Evolutionary conservation across 2,888 invertebrate species (phyloP).

Genomic region (Parnassius apollo): DNA sequence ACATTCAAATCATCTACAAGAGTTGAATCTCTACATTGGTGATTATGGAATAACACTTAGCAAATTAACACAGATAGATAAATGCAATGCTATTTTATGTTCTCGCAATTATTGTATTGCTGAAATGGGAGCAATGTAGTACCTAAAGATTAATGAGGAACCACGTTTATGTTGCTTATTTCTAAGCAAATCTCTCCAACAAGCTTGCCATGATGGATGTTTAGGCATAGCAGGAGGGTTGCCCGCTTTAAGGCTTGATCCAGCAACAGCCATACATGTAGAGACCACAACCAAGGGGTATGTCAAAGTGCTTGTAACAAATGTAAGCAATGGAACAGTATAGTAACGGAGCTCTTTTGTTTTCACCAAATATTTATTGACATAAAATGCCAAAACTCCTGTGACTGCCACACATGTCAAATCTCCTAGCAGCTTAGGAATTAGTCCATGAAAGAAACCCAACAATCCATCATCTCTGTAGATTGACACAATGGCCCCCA

Average conservation of each 20-base stretch:
- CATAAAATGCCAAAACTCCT: constrained; percentile 86
- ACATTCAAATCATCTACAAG: constrained; percentile 52
- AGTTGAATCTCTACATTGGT: constrained; percentile 68
- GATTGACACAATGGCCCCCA: constrained; percentile 89
- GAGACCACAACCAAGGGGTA: constrained; percentile 96
- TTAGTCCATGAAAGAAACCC: constrained; percentile 93
- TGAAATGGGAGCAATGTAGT: constrained; percentile 78
- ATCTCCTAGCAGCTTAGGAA: constrained; percentile 93
- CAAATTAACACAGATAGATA: constrained; percentile 69
- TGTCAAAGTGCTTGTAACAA: constrained; percentile 91
- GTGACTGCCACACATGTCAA: constrained; percentile 89
- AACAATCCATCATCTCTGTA: constrained; percentile 92
- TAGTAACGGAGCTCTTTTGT: constrained; percentile 84
- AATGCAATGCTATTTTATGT: constrained; percentile 60
- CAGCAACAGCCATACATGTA: constrained; percentile 93
- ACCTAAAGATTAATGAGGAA: constrained; percentile 90
- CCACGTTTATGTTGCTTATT: constrained; percentile 92
- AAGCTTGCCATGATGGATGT: constrained; percentile 90
- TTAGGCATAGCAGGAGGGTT: constrained; percentile 91
- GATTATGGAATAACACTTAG: constrained; percentile 76
- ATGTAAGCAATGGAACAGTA: constrained; percentile 81
- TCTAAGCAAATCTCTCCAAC: constrained; percentile 89
- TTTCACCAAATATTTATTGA: constrained; percentile 90
- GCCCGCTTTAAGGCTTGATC: constrained; percentile 89
- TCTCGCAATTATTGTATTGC: constrained; percentile 57